phyloP scores from a whole-genome alignment of 2,113 vertebrate genomes.

The Bostrychus sinensis region DNA sequence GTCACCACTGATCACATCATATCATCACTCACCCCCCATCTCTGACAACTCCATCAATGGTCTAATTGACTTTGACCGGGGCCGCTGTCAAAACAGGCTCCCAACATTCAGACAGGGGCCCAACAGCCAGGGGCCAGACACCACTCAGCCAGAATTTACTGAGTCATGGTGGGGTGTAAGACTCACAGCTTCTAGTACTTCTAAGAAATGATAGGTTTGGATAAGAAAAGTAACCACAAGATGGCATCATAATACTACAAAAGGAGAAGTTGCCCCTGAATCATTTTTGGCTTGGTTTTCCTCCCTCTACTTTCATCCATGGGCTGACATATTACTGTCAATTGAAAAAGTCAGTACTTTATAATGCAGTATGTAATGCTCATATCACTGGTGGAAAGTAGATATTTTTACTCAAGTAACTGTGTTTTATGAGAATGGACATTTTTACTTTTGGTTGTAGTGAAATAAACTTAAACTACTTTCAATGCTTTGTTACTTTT shows the following conservation, averaged over 20 bases:
- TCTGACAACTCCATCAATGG: conserved; percentile 59
- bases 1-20: conserved; percentile 72
- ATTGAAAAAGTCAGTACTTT: too few species aligned
- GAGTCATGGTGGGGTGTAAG: too few species aligned
- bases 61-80: conserved; percentile 45
- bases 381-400: too few species aligned
- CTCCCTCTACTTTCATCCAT: too few species aligned
- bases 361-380: too few species aligned
- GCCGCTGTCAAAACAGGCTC: conserved; percentile 35
- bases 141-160: conserved; percentile 8
- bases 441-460: too few species aligned
- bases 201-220: background rate
- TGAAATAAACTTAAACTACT: too few species aligned
- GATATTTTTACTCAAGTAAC: too few species aligned
- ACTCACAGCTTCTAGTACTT: too few species aligned
- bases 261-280: background rate
- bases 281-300: conserved; percentile 9
- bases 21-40: conserved; percentile 29
- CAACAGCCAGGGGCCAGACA: background rate
- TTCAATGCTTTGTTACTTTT: too few species aligned
- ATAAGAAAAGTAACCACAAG: conserved; percentile 66
- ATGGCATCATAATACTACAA: conserved; percentile 67
- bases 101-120: conserved; percentile 15
- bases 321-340: too few species aligned
- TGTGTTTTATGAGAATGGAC: too few species aligned